A percentile compares a stretch with the other conserved stretches of the same genome.
phyloP scores from a whole-genome alignment of 2,888 invertebrate species.

The Schrankia costaestrigalis region DNA sequence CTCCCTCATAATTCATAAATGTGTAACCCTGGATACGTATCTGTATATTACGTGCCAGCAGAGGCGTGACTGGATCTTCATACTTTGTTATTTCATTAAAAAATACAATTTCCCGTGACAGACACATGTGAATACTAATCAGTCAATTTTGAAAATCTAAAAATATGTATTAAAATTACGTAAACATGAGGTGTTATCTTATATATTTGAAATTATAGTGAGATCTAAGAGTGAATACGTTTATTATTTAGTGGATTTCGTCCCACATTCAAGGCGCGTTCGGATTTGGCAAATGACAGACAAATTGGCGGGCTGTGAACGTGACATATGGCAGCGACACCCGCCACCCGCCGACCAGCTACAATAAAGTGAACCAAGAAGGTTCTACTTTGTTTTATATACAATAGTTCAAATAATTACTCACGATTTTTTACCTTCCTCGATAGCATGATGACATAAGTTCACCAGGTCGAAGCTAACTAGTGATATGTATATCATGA shows the following conservation, averaged over 20 bases:
- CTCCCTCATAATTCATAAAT: too few relatives aligned
- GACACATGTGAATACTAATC: conserved; percentile 30
- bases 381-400: too few relatives aligned
- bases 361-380: conserved; percentile 30
- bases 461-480: too few relatives aligned
- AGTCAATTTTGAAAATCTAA: conserved; percentile 25
- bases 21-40: too few relatives aligned
- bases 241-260: conserved; percentile 36
- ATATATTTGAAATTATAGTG: conserved; percentile 35
- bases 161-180: conserved; percentile 20
- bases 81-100: conserved; percentile 29
- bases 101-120: conserved; percentile 26
- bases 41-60: conserved; percentile 21
- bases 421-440: too few relatives aligned
- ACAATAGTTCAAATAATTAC: too few relatives aligned
- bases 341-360: conserved; percentile 36
- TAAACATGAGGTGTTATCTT: conserved; percentile 24
- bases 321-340: conserved; percentile 58
- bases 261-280: conserved; percentile 54
- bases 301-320: conserved; percentile 61
- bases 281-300: conserved; percentile 67
- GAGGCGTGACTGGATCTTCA: conserved; percentile 23
- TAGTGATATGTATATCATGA: too few relatives aligned
- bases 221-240: conserved; percentile 32
- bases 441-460: too few relatives aligned